Evolutionary conservation across 2,113 vertebrate genomes (phyloP), one percentile per base, ranked within the genome.

Genomic region (Misgurnus mizolepis): DNA sequence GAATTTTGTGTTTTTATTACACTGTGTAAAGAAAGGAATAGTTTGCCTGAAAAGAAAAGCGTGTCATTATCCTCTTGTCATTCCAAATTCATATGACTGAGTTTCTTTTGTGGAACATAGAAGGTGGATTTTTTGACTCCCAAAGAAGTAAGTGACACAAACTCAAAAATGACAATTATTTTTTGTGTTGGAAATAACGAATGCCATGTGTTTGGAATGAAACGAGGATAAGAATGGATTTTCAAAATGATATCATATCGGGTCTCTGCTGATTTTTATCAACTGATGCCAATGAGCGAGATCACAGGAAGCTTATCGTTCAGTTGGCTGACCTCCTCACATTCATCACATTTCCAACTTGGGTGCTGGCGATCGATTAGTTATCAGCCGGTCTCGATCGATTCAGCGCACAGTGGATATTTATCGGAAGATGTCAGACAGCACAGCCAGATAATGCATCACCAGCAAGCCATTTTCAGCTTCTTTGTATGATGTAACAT

Each of bases 331-430:
- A 64, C 50, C 66, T 62, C 22, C 55, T 56, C 9, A 45, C 67
- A 79, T 82, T 55, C 76, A 79, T 76, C 80, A 82, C 41, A 60
- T 62, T 58, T 67, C 43, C 53, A 47, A 55, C 47, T 9, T 15
- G 70, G 11, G 18, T 12, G 49, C 7, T 40, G 22, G 40, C 43
- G 45, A 78, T 77, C 9, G 41, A 82, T 85, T 27, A 60, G 67
- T 77, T 77, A 76, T 79, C 60, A 70, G 58, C 50, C 41, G 22
- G 45, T 71, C 58, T 74, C 69, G 58, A 41, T 82, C 80, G 70
- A 62, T 78, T 66, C 40, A 55, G 58, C 78, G 11, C 50, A 47
- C 15, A 11, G 53, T 69, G 67, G 67, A 80, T 80, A 58, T 72
- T 66, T 81, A 62, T 76, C 12, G 43, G 22, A 68, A 68, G 9